Conservation (phyloP, 2,113 vertebrate species). For the Taxidea taxus region DNA sequence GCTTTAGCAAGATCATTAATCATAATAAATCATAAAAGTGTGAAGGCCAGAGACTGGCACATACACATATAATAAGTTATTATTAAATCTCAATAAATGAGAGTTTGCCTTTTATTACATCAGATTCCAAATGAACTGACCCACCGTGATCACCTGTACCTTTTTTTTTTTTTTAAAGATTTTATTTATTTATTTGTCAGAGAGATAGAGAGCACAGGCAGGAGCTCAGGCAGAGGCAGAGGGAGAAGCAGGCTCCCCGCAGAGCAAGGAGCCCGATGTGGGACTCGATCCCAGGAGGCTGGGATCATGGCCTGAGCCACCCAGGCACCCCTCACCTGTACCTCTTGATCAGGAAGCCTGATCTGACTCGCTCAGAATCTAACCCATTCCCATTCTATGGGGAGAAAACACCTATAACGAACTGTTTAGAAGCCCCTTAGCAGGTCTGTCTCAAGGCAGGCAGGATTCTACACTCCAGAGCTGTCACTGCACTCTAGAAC, state of each 20-base stretch:
- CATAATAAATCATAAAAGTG: neutral
- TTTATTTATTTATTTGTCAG: too few species aligned
- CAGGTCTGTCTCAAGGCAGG: neutral
- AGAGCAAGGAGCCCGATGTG: too few species aligned
- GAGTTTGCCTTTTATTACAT: conserved; percentile 18
- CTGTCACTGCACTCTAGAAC: neutral
- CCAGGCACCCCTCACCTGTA: too few species aligned
- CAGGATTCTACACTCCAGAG: neutral
- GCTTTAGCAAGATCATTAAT: conserved; percentile 1
- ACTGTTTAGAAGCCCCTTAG: neutral
- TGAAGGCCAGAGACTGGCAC: neutral
- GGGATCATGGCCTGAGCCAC: too few species aligned
- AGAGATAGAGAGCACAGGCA: too few species aligned
- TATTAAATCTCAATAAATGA: neutral
- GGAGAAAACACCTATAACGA: neutral
- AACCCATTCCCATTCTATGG: neutral
- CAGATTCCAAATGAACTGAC: neutral
- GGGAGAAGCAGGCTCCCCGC: too few species aligned
- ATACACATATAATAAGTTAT: neutral
- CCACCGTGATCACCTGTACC: neutral
- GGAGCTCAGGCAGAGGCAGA: too few species aligned
- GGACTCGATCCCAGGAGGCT: too few species aligned
- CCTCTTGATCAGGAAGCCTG: neutral
- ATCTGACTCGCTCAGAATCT: neutral
- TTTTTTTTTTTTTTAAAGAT: too few species aligned